These are phyloP conservation scores for Harpalus rubripes DNA, from an alignment of 2,888 invertebrate species.

Conservation along the genomic window DNA sequence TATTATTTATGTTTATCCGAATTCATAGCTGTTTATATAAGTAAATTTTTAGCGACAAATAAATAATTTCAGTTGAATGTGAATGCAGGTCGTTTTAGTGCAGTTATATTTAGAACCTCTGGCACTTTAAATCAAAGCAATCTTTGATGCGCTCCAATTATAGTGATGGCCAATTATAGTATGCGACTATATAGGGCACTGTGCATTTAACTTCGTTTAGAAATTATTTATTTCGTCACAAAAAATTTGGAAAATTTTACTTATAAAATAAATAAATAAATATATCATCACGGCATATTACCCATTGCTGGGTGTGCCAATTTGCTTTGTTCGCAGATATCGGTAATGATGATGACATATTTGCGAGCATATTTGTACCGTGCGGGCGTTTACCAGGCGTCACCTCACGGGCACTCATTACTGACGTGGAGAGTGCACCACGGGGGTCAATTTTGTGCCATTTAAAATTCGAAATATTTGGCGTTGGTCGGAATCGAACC, in stretches of 20 bases:
- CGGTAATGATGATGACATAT: too few relatives aligned
- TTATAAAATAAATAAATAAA: too few relatives aligned
- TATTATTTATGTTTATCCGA: not conserved
- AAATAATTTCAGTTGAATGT: not conserved
- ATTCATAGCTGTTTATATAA: conserved; percentile 8
- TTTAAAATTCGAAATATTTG: too few relatives aligned
- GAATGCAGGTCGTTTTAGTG: not conserved
- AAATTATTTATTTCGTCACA: conserved; percentile 19
- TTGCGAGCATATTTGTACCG: too few relatives aligned
- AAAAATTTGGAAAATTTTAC: not conserved
- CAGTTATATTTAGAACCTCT: conserved; percentile 26
- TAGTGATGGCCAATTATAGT: conserved; percentile 32
- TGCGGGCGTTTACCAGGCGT: too few relatives aligned
- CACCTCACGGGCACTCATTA: too few relatives aligned
- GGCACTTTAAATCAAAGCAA: conserved; percentile 27
- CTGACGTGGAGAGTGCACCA: too few relatives aligned
- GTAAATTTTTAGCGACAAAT: conserved; percentile 8
- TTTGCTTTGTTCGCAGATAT: too few relatives aligned
- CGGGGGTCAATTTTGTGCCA: too few relatives aligned
- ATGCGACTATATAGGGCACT: conserved; percentile 1
- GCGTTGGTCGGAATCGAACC: too few relatives aligned
- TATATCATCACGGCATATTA: too few relatives aligned
- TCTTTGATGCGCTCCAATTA: conserved; percentile 41
- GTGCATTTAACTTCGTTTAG: conserved; percentile 18
- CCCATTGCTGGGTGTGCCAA: too few relatives aligned